Percentiles rank a stretch among this genome's conserved stretches.
These are phyloP conservation scores for Drosophila pseudoobscura DNA, from an alignment of 1,140 invertebrate species.

Conservation along the genomic window DNA sequence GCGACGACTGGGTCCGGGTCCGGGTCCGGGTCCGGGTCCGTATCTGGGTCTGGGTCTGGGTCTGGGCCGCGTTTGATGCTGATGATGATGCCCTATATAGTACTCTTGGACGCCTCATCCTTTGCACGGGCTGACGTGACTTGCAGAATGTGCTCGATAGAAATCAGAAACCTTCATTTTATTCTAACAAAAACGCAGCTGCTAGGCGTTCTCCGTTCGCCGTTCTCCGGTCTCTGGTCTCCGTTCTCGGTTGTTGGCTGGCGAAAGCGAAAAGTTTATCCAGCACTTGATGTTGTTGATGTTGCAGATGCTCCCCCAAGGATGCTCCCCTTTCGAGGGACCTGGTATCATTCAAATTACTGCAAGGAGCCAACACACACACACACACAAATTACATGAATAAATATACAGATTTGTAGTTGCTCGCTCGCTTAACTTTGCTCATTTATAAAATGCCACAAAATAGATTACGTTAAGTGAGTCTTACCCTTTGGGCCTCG, in stretches of 20 bases:
- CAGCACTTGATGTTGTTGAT: constrained; percentile 22
- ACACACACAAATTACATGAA: too few relatives aligned
- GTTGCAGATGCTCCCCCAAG: not conserved
- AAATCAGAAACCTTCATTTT: constrained; percentile 69
- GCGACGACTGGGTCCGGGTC: too few relatives aligned
- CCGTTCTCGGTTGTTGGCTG: too few relatives aligned
- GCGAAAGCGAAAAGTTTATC: constrained; percentile 1
- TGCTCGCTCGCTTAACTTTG: too few relatives aligned
- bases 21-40: constrained; percentile 2
- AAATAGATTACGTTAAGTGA: too few relatives aligned
- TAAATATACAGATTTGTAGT: too few relatives aligned
- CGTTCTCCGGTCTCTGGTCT: too few relatives aligned
- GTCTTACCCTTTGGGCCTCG: too few relatives aligned
- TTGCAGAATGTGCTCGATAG: constrained; percentile 49
- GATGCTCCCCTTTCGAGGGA: constrained; percentile 5
- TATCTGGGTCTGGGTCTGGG: constrained; percentile 1
- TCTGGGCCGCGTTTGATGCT: constrained; percentile 52
- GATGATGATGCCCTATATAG: constrained; percentile 47
- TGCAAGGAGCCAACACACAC: not conserved
- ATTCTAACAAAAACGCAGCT: constrained; percentile 18
- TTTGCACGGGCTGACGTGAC: constrained; percentile 74
- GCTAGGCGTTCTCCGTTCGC: too few relatives aligned
- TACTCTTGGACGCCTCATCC: constrained; percentile 67
- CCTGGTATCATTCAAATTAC: not conserved
- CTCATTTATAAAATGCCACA: too few relatives aligned